Evolutionary conservation across 2,888 invertebrate species (phyloP).

Genomic region (Cheilosia vulpina): DNA sequence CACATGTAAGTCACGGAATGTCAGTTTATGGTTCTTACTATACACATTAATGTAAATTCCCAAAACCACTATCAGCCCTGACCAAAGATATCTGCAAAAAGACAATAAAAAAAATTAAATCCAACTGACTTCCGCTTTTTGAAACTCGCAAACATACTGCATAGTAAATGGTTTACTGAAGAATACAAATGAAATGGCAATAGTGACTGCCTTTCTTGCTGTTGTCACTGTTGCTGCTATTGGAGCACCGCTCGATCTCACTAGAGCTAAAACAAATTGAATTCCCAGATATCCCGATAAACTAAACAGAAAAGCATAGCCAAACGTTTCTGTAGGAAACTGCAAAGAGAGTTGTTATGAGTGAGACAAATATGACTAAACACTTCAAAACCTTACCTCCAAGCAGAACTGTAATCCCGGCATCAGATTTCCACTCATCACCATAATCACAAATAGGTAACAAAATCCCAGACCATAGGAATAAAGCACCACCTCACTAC

Average conservation of each 20-base stretch:
- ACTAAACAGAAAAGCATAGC: slow-evolving; percentile 93
- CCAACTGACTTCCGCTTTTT: not conserved
- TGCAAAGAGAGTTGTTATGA: slow-evolving; percentile 83
- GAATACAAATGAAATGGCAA: slow-evolving; percentile 95
- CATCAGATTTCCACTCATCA: slow-evolving; percentile 89
- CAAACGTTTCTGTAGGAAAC: slow-evolving; percentile 90
- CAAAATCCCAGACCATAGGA: slow-evolving; percentile 95
- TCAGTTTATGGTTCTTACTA: slow-evolving; percentile 88
- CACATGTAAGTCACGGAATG: slow-evolving; percentile 79
- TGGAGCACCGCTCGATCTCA: slow-evolving; percentile 95
- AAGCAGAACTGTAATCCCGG: slow-evolving; percentile 91
- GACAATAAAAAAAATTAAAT: slow-evolving; percentile 43
- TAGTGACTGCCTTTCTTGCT: slow-evolving; percentile 95
- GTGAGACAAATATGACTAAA: slow-evolving; percentile 38
- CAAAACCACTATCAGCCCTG: slow-evolving; percentile 92
- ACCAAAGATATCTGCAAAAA: slow-evolving; percentile 92
- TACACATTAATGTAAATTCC: slow-evolving; percentile 98
- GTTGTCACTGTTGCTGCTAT: slow-evolving; percentile 97
- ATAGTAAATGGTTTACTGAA: slow-evolving; percentile 97
- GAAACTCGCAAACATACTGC: slow-evolving; percentile 87
- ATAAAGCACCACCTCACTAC: slow-evolving; percentile 96
- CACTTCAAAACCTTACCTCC: slow-evolving; percentile 85
- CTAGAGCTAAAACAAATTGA: slow-evolving; percentile 95
- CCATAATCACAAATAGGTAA: slow-evolving; percentile 90
- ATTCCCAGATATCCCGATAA: slow-evolving; percentile 96